These are phyloP conservation scores for Neofelis nebulosa DNA, from an alignment of 2,113 vertebrate genomes.

Conservation along the genomic window DNA sequence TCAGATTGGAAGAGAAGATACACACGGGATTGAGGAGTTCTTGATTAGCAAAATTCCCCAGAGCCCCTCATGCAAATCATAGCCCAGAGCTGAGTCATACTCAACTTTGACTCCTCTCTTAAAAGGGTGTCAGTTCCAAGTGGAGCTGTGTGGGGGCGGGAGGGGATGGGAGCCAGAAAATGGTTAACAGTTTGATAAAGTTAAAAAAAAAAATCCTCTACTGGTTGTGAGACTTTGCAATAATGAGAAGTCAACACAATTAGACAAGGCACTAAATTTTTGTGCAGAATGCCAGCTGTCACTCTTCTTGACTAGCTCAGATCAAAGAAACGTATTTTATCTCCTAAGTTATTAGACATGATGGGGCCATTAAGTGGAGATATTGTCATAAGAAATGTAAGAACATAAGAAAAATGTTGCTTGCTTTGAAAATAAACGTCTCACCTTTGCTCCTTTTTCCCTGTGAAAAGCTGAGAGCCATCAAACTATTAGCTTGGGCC, in stretches of 20 bases:
- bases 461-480: constrained; percentile 72
- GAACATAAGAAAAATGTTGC: constrained; percentile 79
- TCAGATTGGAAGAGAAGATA: not conserved
- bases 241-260: constrained; percentile 80
- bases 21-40: not conserved
- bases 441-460: constrained; percentile 76
- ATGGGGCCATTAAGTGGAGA: constrained; percentile 75
- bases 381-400: constrained; percentile 80
- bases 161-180: constrained; percentile 41
- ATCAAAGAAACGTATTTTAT: constrained; percentile 78
- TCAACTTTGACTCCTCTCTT: not conserved
- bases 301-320: constrained; percentile 74
- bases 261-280: constrained; percentile 79
- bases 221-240: constrained; percentile 68
- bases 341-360: constrained; percentile 77
- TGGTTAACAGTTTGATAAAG: constrained; percentile 72
- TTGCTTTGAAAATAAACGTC: constrained; percentile 82
- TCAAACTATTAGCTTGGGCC: constrained; percentile 68
- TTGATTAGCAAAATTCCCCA: not conserved
- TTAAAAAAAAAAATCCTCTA: constrained; percentile 50
- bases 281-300: constrained; percentile 79
- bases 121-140: not conserved
- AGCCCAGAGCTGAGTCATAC: not conserved
- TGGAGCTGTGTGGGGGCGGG: not conserved
- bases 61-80: not conserved